Base-by-base conservation (phyloP, 2,888 invertebrate species). In the Agonopterix alstromeriana region DNA sequence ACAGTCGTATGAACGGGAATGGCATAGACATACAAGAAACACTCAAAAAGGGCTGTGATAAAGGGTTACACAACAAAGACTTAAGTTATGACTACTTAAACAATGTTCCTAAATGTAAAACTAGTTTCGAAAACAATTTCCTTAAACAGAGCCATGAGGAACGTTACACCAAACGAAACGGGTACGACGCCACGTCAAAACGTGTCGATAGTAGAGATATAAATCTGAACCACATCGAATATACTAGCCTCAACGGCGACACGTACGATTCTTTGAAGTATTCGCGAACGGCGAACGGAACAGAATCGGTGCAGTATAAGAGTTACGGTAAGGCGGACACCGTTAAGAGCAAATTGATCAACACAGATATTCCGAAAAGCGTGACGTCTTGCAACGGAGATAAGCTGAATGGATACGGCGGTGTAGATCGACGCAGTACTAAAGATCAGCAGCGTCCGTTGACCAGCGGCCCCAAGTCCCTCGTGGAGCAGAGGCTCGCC, bases 91-190 rank as follows among this genome's bases (percentile, higher is more conserved):
- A 88, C 67, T 87, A 85, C 71, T 71, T 83, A 68, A 85, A 79
- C 67, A 86, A 85, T 81, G 88, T 88, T 87, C 87, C 88, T 86
- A 88, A 86, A 80, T 82, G 81, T 78, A 88, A 87, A 73, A 81
- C 73, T 80, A 87, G 83, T 77, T 87, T 87, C 67, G 88, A 88
- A 76, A 87, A 78, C 68, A 87, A 75, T 66, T 88, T 88, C 69
- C 80, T 88, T 53, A 87, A 86, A 69, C 87, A 85, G 62, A 85
- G 70, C 65, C 77, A 78, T 52, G 86, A 87, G 62, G 87, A 86
- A 60, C 83, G 84, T 62, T 80, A 81, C 60, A 77, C 57, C 58
- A 88, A 87, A 79, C 82, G 86, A 77, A 87, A 81, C 62, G 85
- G 79, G 53, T 81, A 77, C 69, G 88, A 86, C 60, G 65, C 65